Base-by-base conservation (phyloP, 2,888 invertebrate species). In the Neoascia interrupta region DNA sequence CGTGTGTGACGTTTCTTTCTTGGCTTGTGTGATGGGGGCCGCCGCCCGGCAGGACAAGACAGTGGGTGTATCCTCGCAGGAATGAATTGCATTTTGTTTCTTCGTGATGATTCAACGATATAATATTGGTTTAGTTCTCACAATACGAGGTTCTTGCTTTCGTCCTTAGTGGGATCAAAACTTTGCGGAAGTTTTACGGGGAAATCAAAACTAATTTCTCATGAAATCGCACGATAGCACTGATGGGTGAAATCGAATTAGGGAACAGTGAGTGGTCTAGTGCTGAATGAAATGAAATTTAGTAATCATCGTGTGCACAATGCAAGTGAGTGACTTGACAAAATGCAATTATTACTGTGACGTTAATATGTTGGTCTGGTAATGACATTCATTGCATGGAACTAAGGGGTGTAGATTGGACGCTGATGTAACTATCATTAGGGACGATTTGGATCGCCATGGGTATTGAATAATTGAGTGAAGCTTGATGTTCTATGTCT, bases 341-440 rank as follows among this genome's bases (percentile, higher is more conserved):
- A 47, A 53, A 74, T 66, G 73, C 66, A 60, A 60, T 74, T 66
- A 74, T 23, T n/a, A n/a, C n/a, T n/a, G n/a, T n/a, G n/a, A n/a
- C n/a, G n/a, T n/a, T n/a, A n/a, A n/a, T n/a, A n/a, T n/a, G n/a
- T n/a, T n/a, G n/a, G n/a, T n/a, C n/a, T n/a, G n/a, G n/a, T n/a
- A n/a, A n/a, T n/a, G n/a, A n/a, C n/a, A n/a, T n/a, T n/a, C n/a
- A n/a, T n/a, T n/a, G n/a, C n/a, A n/a, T n/a, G n/a, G n/a, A n/a
- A n/a, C n/a, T n/a, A n/a, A n/a, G n/a, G n/a, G n/a, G n/a, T n/a
- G n/a, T n/a, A n/a, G n/a, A n/a, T n/a, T n/a, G n/a, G n/a, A n/a
- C n/a, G n/a, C n/a, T n/a, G n/a, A n/a, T n/a, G n/a, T n/a, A n/a
- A n/a, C n/a, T n/a, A n/a, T n/a, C n/a, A n/a, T n/a, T n/a, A n/a